These are phyloP conservation scores for Tapera naevia DNA, from an alignment of 2,797 vertebrate species.

Conservation along the genomic window DNA sequence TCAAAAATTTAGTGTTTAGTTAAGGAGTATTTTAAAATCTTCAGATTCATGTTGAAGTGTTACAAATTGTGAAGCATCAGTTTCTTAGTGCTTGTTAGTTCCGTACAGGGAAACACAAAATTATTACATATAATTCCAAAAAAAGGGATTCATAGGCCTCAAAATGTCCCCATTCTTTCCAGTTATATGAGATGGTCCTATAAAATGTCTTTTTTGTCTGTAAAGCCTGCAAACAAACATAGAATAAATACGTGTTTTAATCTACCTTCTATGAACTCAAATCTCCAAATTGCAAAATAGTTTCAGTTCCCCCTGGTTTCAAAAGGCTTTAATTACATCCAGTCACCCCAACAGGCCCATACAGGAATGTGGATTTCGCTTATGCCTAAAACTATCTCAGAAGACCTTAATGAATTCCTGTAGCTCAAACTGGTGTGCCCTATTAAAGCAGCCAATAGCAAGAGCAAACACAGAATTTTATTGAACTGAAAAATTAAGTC, in stretches of 20 bases:
- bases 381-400: neutral
- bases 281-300: neutral
- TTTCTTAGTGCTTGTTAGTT: neutral
- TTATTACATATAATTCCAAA: neutral
- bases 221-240: neutral
- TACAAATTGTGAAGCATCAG: neutral
- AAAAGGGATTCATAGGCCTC: neutral
- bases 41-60: neutral
- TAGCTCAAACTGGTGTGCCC: neutral
- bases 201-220: neutral
- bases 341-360: neutral
- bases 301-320: neutral
- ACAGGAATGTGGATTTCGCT: neutral
- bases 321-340: neutral
- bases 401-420: neutral
- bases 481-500: neutral
- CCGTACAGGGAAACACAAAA: neutral
- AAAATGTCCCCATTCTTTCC: neutral
- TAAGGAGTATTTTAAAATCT: neutral
- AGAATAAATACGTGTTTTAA: neutral
- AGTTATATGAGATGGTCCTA: neutral
- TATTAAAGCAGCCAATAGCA: neutral
- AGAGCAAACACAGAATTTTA: neutral
- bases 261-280: neutral
- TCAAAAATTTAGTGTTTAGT: neutral